Percentiles rank a stretch among this genome's conserved stretches.
These are phyloP conservation scores for Dendrophyllia cribrosa DNA, from an alignment of 64 coral and sea anemone species.

Conservation along the genomic window DNA sequence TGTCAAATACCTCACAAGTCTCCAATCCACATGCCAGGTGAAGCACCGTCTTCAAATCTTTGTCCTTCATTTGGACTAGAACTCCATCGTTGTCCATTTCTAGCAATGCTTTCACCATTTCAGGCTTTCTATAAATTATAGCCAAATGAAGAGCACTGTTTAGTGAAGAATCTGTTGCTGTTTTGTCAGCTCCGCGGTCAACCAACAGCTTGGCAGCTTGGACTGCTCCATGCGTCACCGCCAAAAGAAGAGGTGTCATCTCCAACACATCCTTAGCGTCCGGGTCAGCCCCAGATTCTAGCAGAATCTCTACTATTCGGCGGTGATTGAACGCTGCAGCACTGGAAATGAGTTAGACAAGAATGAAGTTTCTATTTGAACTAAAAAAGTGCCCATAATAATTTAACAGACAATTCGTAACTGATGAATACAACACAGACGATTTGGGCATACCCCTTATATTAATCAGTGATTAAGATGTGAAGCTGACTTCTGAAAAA, in stretches of 20 bases:
- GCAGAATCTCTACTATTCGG: conserved; percentile 24
- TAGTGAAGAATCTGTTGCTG: neutral
- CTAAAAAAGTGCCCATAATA: too few relatives aligned
- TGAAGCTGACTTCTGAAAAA: too few relatives aligned
- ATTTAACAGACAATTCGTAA: too few relatives aligned
- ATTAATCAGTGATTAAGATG: too few relatives aligned
- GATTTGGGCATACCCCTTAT: too few relatives aligned
- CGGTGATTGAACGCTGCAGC: conserved; percentile 20
- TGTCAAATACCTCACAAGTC: neutral
- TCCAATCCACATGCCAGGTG: conserved; percentile 21
- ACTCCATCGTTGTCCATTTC: neutral
- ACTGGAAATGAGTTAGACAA: neutral
- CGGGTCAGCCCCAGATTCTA: conserved; percentile 32
- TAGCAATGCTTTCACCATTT: conserved; percentile 8
- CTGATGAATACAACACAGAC: too few relatives aligned
- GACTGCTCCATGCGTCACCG: neutral
- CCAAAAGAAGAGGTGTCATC: conserved; percentile 7
- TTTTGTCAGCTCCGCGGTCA: conserved; percentile 17
- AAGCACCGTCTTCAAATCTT: neutral
- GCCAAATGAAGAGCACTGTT: conserved; percentile 30
- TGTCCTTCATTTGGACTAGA: conserved; percentile 3
- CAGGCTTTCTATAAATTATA: neutral
- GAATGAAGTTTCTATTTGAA: too few relatives aligned
- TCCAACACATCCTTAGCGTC: neutral
- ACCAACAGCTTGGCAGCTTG: conserved; percentile 18